Percentiles rank a stretch among this genome's conserved stretches.
Conservation (phyloP, 2,888 invertebrate genomes). For the Prionchulus punctatus region DNA sequence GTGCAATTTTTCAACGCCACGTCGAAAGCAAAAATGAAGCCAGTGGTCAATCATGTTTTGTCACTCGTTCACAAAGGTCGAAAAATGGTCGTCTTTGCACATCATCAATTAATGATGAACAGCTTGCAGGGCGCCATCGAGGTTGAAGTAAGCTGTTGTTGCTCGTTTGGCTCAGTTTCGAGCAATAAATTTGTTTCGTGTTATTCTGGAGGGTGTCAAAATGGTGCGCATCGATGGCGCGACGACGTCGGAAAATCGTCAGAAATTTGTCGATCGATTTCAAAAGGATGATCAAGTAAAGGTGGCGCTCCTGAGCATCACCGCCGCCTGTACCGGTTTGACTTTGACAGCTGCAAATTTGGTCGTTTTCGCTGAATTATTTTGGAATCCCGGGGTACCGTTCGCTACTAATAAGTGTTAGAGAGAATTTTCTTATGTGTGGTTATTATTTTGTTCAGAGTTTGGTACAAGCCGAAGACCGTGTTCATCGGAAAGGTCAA, state of each 20-base stretch:
- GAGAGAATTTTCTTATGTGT: no score
- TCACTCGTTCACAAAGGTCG: constrained; percentile 49
- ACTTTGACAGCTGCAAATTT: constrained; percentile 76
- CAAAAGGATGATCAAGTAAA: constrained; percentile 49
- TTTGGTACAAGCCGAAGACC: constrained; percentile 78
- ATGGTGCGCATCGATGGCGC: constrained; percentile 76
- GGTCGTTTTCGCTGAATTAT: constrained; percentile 80
- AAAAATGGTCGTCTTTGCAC: constrained; percentile 84
- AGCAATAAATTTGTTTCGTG: no score
- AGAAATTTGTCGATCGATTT: constrained; percentile 58
- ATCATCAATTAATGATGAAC: constrained; percentile 66
- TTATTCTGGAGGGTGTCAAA: constrained; percentile 31
- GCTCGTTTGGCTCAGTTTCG: no score
- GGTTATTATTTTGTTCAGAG: constrained; percentile 56
- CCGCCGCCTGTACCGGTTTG: constrained; percentile 76
- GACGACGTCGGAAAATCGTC: constrained; percentile 53
- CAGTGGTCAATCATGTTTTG: constrained; percentile 47
- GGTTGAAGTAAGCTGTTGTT: no score
- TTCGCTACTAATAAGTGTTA: no score
- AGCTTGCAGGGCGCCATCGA: constrained; percentile 46
- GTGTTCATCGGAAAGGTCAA: constrained; percentile 87
- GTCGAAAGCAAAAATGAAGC: constrained; percentile 57
- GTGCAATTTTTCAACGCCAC: constrained; percentile 66
- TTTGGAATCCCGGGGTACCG: constrained; percentile 90
- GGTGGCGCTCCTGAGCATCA: constrained; percentile 71